A percentile compares a stretch with the other conserved stretches of the same genome.
These are phyloP conservation scores for Limnephilus rhombicus DNA, from an alignment of 2,888 invertebrate genomes.

Conservation along the genomic window DNA sequence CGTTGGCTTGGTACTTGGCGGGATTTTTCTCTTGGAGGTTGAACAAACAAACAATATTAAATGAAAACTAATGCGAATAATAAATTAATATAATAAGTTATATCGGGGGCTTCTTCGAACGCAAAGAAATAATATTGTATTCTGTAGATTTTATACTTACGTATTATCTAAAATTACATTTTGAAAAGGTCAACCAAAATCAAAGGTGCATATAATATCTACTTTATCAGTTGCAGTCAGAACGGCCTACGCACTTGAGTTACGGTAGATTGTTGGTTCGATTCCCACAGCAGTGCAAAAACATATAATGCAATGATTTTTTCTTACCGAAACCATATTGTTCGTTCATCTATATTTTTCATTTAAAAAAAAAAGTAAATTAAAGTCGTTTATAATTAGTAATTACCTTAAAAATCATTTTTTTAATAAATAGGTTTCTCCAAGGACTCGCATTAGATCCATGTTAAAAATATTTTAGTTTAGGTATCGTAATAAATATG, in stretches of 20 bases:
- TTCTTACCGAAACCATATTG: neutral
- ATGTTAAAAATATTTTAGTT: neutral
- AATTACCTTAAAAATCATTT: no score
- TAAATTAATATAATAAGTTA: no score
- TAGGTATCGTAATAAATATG: no score
- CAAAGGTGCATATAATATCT: no score
- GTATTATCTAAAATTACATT: neutral
- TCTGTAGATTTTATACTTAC: neutral
- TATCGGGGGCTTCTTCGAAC: neutral
- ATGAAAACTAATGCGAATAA: neutral
- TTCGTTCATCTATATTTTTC: neutral
- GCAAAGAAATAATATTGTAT: neutral
- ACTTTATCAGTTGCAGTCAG: no score
- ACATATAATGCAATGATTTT: neutral
- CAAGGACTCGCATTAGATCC: neutral
- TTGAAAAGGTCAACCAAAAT: neutral
- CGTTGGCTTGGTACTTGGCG: neutral
- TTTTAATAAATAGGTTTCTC: neutral
- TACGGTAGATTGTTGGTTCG: neutral
- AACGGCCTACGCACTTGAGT: no score
- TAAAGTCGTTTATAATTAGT: no score
- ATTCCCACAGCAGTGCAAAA: neutral
- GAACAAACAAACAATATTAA: neutral
- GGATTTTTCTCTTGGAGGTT: neutral
- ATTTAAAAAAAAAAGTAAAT: neutral